These are phyloP conservation scores for Struthio camelus DNA, from an alignment of 2,113 vertebrate species.

Conservation along the genomic window DNA sequence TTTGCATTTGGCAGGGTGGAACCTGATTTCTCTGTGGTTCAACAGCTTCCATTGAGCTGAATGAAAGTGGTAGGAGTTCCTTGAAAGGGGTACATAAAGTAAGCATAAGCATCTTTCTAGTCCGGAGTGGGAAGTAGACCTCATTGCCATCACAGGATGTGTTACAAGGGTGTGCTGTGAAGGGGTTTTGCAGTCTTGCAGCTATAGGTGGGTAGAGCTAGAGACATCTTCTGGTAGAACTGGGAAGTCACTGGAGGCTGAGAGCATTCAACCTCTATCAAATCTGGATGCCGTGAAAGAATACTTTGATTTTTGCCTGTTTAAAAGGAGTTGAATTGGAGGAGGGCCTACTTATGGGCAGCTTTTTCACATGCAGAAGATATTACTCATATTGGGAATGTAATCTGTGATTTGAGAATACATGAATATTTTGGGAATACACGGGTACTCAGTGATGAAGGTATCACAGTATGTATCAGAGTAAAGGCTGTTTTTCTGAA, in stretches of 20 bases:
- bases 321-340: not conserved
- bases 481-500: not conserved
- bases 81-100: not conserved
- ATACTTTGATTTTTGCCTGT: not conserved
- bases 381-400: constrained; percentile 10
- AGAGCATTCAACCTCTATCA: not conserved
- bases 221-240: not conserved
- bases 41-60: not conserved
- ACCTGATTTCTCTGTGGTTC: not conserved
- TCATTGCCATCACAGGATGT: not conserved
- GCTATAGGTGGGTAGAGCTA: not conserved
- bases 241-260: not conserved
- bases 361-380: not conserved
- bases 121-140: not conserved
- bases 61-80: not conserved
- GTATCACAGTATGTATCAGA: not conserved
- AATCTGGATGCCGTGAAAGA: not conserved
- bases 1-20: not conserved
- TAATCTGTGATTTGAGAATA: not conserved
- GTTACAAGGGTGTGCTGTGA: not conserved
- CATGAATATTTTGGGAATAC: constrained; percentile 2
- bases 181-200: not conserved
- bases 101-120: not conserved
- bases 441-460: not conserved
- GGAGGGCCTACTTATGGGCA: not conserved